These are phyloP conservation scores for Melanostoma mellinum DNA, from an alignment of 2,888 invertebrate species.

Conservation along the genomic window DNA sequence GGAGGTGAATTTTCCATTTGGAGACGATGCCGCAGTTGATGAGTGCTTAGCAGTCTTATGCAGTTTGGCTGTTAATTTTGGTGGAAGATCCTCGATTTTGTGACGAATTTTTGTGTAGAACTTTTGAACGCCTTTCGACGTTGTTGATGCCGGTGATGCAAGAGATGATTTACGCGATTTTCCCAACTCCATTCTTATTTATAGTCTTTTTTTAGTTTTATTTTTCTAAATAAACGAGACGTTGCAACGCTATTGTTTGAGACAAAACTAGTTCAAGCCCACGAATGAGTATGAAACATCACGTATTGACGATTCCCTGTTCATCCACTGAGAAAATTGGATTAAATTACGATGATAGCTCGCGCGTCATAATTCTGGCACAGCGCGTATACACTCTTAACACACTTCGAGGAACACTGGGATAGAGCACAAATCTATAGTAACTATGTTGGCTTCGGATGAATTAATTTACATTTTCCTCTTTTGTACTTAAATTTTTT, in stretches of 20 bases:
- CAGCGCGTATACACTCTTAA: conserved; percentile 27
- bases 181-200: conserved; percentile 65
- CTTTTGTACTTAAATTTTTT: conserved; percentile 33
- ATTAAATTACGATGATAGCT: conserved; percentile 63
- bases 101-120: conserved; percentile 81
- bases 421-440: conserved; percentile 27
- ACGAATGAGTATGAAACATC: conserved; percentile 39
- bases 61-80: conserved; percentile 78
- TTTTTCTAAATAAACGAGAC: conserved; percentile 10
- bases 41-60: conserved; percentile 79
- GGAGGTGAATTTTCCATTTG: conserved; percentile 62
- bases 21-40: conserved; percentile 61
- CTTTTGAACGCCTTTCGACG: conserved; percentile 76
- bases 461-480: conserved; percentile 71
- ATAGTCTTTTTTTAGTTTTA: conserved; percentile 19
- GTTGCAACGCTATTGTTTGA: conserved; percentile 8
- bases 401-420: conserved; percentile 35
- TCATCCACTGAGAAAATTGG: conserved; percentile 63
- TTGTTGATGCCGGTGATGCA: conserved; percentile 44
- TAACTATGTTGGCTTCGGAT: conserved; percentile 42
- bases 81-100: conserved; percentile 81
- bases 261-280: conserved; percentile 61
- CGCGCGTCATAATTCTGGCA: conserved; percentile 65
- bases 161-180: conserved; percentile 61
- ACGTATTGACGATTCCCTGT: conserved; percentile 46